Evolutionary conservation across 2,113 vertebrate species (phyloP).

Genomic region (Bombycilla garrulus): DNA sequence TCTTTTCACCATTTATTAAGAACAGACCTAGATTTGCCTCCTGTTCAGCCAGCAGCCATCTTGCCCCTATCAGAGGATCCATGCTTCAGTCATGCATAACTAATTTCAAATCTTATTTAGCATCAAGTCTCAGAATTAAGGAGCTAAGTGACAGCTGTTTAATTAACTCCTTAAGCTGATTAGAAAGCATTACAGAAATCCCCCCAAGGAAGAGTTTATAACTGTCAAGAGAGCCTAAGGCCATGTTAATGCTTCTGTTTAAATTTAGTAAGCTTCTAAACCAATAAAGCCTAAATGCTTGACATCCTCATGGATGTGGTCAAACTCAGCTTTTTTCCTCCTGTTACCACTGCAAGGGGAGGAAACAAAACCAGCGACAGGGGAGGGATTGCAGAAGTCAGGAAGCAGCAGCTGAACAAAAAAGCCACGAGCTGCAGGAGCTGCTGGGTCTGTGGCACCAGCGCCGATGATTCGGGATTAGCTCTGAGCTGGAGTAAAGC

Average conservation of each 20-base stretch:
- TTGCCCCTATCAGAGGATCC: background rate
- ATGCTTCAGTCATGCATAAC: constrained; percentile 34
- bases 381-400: background rate
- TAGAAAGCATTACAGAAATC: constrained; percentile 70
- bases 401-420: background rate
- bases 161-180: constrained; percentile 82
- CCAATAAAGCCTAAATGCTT: background rate
- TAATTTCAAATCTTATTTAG: constrained; percentile 72
- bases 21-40: background rate
- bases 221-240: constrained; percentile 52
- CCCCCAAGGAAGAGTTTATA: constrained; percentile 65
- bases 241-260: constrained; percentile 43
- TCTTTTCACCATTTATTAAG: background rate
- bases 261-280: constrained; percentile 59
- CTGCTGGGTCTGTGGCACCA: background rate
- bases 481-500: background rate
- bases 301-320: constrained; percentile 29
- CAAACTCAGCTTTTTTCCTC: background rate
- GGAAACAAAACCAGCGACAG: background rate
- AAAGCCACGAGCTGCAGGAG: background rate
- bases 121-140: constrained; percentile 72
- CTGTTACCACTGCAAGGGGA: background rate
- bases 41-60: background rate
- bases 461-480: background rate
- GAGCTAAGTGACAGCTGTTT: constrained; percentile 78